Base-by-base conservation (phyloP, 2,888 invertebrate species). In the Orchestes rusci region DNA sequence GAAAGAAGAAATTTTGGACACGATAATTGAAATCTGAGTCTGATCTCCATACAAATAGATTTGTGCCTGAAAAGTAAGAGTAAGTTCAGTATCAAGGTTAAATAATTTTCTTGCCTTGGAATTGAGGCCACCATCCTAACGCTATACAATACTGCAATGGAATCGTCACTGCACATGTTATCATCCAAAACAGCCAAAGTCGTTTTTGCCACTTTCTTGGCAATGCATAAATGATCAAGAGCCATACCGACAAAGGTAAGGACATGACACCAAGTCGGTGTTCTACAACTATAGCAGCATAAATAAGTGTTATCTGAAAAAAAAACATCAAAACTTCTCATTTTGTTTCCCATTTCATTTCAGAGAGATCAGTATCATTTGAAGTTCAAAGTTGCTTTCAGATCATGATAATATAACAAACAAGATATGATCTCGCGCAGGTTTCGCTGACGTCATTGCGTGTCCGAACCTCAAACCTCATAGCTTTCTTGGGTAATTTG, bases 1-100 rank as follows among this genome's bases (percentile, higher is more conserved):
- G 18, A 23, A 38, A 27, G 20, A 41, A 38, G 12, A 47, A 47
- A 29, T 51, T 39, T 18, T 51, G 51, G 1, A 51, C 4, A 16
- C 51, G 31, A 1, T 48, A 13, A 15, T 12, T 34, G 2, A 41
- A 41, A 18, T 51, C 42, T n/a, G n/a, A n/a, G n/a, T n/a, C n/a
- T n/a, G n/a, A n/a, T n/a, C n/a, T n/a, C n/a, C n/a, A n/a, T n/a
- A n/a, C n/a, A n/a, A n/a, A n/a, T n/a, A n/a, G n/a, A n/a, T n/a
- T n/a, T n/a, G n/a, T n/a, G n/a, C n/a, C n/a, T n/a, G n/a, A n/a
- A n/a, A n/a, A n/a, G n/a, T n/a, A n/a, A n/a, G n/a, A n/a, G n/a
- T n/a, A n/a, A n/a, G n/a, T n/a, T n/a, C n/a, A n/a, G n/a, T n/a
- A n/a, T n/a, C n/a, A n/a, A n/a, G n/a, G 4, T 16, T 33, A 16